phyloP scores from a whole-genome alignment of 2,797 vertebrate genomes.

The Synaphobranchus kaupii region DNA sequence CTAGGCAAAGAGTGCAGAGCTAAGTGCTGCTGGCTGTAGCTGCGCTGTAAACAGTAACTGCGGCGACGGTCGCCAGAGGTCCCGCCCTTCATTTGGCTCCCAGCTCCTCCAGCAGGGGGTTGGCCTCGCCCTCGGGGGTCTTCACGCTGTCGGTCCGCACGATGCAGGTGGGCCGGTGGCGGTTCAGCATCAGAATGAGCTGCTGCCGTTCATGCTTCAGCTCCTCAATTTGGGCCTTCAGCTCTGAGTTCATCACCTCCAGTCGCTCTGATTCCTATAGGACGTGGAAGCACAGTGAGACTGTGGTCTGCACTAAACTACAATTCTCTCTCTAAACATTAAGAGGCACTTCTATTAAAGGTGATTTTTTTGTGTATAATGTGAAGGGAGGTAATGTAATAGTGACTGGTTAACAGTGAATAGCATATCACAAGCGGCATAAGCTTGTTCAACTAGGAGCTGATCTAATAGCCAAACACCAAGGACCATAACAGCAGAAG shows the following conservation, averaged over 20 bases:
- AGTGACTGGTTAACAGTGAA: too few relatives aligned
- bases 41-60: conserved; percentile 59
- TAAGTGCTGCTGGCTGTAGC: conserved; percentile 70
- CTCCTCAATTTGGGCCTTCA: conserved; percentile 95
- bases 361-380: not conserved
- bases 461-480: too few relatives aligned
- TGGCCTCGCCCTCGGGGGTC: conserved; percentile 85
- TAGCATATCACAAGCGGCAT: too few relatives aligned
- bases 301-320: not conserved
- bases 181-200: conserved; percentile 89
- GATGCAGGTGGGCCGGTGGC: conserved; percentile 94
- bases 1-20: conserved; percentile 46
- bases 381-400: too few relatives aligned
- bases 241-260: conserved; percentile 92
- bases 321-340: not conserved
- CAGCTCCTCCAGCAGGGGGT: conserved; percentile 86
- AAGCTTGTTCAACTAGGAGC: too few relatives aligned
- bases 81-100: conserved; percentile 78
- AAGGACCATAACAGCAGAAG: too few relatives aligned
- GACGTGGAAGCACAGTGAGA: conserved; percentile 10
- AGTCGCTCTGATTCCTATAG: conserved; percentile 90
- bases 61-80: conserved; percentile 36
- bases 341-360: not conserved
- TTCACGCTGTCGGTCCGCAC: conserved; percentile 91
- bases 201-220: conserved; percentile 83